Conservation (phyloP, 2,113 vertebrate genomes). For the Nesoenas mayeri region DNA sequence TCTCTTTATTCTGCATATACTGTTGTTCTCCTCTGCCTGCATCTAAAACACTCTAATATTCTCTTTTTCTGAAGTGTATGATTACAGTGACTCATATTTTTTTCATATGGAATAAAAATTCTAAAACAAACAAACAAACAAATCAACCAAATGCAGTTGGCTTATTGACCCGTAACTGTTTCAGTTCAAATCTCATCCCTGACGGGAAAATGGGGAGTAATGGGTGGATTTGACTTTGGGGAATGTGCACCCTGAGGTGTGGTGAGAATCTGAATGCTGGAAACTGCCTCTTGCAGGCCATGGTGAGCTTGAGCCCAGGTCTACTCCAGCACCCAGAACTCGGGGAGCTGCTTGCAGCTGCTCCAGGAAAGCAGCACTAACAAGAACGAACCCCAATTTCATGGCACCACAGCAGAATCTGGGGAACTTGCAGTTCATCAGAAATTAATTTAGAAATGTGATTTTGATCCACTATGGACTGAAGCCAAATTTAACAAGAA, state of each 20-base stretch:
- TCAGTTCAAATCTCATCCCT: not conserved
- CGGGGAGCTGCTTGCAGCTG: not conserved
- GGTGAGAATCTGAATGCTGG: not conserved
- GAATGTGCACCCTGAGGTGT: not conserved
- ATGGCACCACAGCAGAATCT: not conserved
- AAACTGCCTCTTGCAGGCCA: not conserved
- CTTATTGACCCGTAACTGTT: not conserved
- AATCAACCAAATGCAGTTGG: not conserved
- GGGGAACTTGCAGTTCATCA: conserved; percentile 18
- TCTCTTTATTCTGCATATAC: not conserved
- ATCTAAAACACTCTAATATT: not conserved
- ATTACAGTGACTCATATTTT: not conserved
- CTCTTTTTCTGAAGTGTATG: not conserved
- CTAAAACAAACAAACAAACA: not conserved
- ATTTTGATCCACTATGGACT: not conserved
- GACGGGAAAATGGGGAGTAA: not conserved
- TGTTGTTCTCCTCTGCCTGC: not conserved
- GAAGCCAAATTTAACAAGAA: not conserved
- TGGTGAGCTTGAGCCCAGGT: not conserved
- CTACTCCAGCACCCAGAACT: not conserved
- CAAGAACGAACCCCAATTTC: not conserved
- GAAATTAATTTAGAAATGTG: conserved; percentile 15
- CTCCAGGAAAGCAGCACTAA: not conserved
- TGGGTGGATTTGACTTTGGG: not conserved
- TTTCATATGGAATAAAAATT: not conserved